A percentile compares a stretch with the other conserved stretches of the same genome.
Conservation (phyloP, 1,140 invertebrate species). For the Trinorchestia longiramus region DNA sequence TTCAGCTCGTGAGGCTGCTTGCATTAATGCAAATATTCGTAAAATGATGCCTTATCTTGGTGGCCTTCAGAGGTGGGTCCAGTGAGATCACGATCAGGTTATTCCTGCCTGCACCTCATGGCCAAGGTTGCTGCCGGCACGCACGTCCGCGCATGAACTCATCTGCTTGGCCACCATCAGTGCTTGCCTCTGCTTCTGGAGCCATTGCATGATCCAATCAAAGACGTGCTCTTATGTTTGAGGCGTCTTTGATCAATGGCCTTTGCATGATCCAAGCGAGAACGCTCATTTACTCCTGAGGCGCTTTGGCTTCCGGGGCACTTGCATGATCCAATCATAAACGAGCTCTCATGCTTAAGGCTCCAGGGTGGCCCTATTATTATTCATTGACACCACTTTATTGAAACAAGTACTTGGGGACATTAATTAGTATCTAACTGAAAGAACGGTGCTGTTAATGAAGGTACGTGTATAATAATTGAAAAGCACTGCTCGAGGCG, state of each 20-base stretch:
- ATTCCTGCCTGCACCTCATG: not conserved
- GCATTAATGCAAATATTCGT: not conserved
- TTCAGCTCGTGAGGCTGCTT: not conserved
- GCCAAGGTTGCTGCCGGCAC: not conserved
- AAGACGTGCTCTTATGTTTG: not conserved
- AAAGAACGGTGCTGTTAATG: not conserved
- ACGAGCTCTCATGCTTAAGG: not conserved
- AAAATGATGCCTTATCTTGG: not conserved
- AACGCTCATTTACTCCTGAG: too few relatives aligned
- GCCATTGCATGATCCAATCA: not conserved
- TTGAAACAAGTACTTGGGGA: not conserved
- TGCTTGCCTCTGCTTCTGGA: not conserved
- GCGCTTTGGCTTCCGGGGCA: too few relatives aligned
- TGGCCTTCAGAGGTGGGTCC: not conserved
- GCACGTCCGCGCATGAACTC: not conserved
- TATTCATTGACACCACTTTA: not conserved
- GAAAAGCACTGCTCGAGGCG: not conserved
- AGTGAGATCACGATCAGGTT: constrained; percentile 25
- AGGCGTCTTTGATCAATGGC: too few relatives aligned
- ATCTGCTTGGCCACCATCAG: not conserved
- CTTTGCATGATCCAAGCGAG: too few relatives aligned
- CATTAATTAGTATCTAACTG: not conserved
- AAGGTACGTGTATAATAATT: not conserved
- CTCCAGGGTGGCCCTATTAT: not conserved
- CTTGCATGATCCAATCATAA: too few relatives aligned